phyloP scores from a whole-genome alignment of 2,888 invertebrate genomes.

The Plebejus argus region DNA sequence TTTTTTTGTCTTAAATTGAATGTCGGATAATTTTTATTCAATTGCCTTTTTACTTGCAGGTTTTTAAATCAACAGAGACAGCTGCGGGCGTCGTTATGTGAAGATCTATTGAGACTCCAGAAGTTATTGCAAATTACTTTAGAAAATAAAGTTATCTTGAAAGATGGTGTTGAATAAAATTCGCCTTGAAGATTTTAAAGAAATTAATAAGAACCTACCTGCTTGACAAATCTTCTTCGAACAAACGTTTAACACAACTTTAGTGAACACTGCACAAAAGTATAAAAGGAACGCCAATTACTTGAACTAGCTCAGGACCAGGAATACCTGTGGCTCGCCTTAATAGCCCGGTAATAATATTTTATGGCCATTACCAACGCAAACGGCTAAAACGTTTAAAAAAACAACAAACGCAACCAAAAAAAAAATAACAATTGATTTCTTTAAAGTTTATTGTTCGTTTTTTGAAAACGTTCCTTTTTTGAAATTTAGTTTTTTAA shows the following conservation, averaged over 20 bases:
- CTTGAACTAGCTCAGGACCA: conserved; percentile 64
- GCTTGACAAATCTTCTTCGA: not conserved
- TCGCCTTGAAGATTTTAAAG: not conserved
- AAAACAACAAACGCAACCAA: conserved; percentile 66
- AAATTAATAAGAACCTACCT: not conserved
- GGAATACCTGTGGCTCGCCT: conserved; percentile 73
- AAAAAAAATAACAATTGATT: conserved; percentile 52
- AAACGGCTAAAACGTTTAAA: conserved; percentile 67
- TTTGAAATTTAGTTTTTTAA: conserved; percentile 49
- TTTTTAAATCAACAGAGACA: not conserved
- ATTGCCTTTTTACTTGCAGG: not conserved
- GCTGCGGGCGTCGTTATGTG: not conserved
- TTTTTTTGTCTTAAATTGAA: too few species aligned
- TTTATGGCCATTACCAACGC: conserved; percentile 76
- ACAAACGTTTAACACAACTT: conserved; percentile 19
- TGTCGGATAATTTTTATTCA: not conserved
- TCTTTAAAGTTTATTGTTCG: conserved; percentile 46
- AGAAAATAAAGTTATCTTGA: not conserved
- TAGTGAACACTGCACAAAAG: conserved; percentile 38
- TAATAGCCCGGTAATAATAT: conserved; percentile 75
- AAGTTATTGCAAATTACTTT: conserved; percentile 8
- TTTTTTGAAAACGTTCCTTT: conserved; percentile 44
- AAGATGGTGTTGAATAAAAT: not conserved
- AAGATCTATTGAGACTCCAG: conserved; percentile 6
- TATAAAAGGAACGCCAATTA: conserved; percentile 69